These are phyloP conservation scores for Miichthys miiuy DNA, from an alignment of 2,797 vertebrate genomes.

Conservation along the genomic window DNA sequence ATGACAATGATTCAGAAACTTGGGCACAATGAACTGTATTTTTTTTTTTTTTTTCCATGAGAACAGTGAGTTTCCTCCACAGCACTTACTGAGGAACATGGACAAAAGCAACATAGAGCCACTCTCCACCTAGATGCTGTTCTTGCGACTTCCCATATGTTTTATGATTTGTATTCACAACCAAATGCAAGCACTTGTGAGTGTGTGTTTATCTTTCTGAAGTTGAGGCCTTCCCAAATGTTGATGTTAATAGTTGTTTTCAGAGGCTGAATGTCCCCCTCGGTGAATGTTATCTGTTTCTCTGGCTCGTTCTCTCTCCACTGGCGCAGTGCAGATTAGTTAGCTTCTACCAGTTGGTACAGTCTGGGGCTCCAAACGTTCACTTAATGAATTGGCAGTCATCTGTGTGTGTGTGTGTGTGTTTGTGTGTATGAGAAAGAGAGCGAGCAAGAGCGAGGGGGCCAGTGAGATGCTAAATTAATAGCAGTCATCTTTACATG, in stretches of 20 bases:
- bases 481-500: constrained; percentile 84
- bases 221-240: constrained; percentile 73
- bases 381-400: constrained; percentile 84
- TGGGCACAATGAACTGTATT: constrained; percentile 25
- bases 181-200: constrained; percentile 56
- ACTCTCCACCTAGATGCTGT: constrained; percentile 17
- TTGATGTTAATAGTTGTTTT: constrained; percentile 82
- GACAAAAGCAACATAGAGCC: constrained; percentile 39
- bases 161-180: constrained; percentile 59
- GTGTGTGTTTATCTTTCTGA: constrained; percentile 70
- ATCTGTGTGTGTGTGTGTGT: constrained; percentile 49
- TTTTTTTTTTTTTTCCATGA: too few species aligned
- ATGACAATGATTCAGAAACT: constrained; percentile 31
- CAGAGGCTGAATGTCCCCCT: constrained; percentile 78
- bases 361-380: constrained; percentile 79
- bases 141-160: constrained; percentile 13
- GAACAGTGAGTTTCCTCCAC: not conserved
- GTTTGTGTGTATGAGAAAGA: constrained; percentile 11
- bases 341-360: constrained; percentile 81
- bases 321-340: constrained; percentile 80
- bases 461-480: constrained; percentile 85
- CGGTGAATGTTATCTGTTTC: constrained; percentile 79
- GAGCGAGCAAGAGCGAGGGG: constrained; percentile 45
- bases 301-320: constrained; percentile 79
- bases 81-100: constrained; percentile 16